phyloP scores from a whole-genome alignment of 2,888 invertebrate species.

The Cephus spinipes region DNA sequence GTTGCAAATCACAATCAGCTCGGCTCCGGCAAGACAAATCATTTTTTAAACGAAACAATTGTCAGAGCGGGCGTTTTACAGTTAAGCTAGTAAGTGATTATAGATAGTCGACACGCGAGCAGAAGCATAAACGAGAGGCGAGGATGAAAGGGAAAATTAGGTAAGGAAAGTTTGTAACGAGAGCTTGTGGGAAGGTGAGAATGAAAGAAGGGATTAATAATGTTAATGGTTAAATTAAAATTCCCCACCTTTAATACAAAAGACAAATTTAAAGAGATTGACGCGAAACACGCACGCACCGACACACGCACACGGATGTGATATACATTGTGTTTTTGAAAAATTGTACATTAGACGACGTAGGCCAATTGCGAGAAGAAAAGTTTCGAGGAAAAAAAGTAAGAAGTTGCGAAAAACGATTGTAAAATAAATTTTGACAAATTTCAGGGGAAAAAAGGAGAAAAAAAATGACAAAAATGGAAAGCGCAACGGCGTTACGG shows the following conservation, averaged over 20 bases:
- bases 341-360: neutral
- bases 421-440: neutral
- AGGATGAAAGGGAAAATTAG: slow-evolving; percentile 20
- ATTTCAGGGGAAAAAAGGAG: neutral
- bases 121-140: neutral
- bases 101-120: slow-evolving; percentile 49
- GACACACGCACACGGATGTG: neutral
- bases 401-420: neutral
- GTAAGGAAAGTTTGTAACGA: slow-evolving; percentile 13
- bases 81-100: slow-evolving; percentile 62
- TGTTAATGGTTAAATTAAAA: neutral
- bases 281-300: slow-evolving; percentile 11
- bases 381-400: neutral
- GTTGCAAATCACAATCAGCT: slow-evolving; percentile 68
- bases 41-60: slow-evolving; percentile 57
- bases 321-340: neutral
- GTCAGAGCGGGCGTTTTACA: slow-evolving; percentile 65
- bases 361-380: neutral
- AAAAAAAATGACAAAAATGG: neutral
- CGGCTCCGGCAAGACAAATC: slow-evolving; percentile 64
- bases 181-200: neutral
- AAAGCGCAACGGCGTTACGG: neutral
- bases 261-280: neutral
- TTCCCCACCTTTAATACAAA: neutral
- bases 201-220: neutral